Conservation (phyloP, 2,113 vertebrate genomes). For the Oceanodroma tethys region DNA sequence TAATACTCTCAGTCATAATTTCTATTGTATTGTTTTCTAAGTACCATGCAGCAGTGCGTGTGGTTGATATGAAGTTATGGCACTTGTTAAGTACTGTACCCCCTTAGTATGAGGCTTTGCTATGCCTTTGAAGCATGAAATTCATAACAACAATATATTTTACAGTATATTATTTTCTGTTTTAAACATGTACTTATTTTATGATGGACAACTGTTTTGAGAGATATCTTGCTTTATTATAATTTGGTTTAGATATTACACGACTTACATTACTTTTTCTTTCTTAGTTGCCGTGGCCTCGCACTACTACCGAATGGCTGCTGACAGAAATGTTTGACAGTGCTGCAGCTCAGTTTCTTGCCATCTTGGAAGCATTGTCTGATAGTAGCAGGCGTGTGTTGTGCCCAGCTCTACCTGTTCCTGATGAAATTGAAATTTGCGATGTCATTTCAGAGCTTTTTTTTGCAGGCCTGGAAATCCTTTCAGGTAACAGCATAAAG, state of each 20-base stretch:
- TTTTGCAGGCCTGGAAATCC: conserved; percentile 83
- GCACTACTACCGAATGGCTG: conserved; percentile 76
- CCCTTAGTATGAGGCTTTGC: background rate
- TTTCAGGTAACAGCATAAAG: conserved; percentile 77
- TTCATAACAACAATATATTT: background rate
- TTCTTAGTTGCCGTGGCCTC: conserved; percentile 80
- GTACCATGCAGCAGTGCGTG: background rate
- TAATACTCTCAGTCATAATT: background rate
- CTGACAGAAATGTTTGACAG: conserved; percentile 84
- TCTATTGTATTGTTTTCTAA: background rate
- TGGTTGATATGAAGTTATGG: background rate
- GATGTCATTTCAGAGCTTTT: conserved; percentile 85
- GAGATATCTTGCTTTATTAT: background rate
- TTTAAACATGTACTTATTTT: background rate
- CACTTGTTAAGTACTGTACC: background rate
- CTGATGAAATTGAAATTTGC: conserved; percentile 76
- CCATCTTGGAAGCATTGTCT: conserved; percentile 84
- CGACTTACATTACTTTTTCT: background rate
- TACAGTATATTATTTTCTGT: background rate
- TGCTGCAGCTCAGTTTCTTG: conserved; percentile 81
- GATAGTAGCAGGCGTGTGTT: conserved; percentile 73
- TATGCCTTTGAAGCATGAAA: background rate
- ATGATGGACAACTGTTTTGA: background rate
- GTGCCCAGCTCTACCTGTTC: conserved; percentile 59
- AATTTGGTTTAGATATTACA: background rate